A percentile compares a stretch with the other conserved stretches of the same genome.
phyloP scores from a whole-genome alignment of 2,797 vertebrate genomes.

The Lindbergichthys nudifrons region DNA sequence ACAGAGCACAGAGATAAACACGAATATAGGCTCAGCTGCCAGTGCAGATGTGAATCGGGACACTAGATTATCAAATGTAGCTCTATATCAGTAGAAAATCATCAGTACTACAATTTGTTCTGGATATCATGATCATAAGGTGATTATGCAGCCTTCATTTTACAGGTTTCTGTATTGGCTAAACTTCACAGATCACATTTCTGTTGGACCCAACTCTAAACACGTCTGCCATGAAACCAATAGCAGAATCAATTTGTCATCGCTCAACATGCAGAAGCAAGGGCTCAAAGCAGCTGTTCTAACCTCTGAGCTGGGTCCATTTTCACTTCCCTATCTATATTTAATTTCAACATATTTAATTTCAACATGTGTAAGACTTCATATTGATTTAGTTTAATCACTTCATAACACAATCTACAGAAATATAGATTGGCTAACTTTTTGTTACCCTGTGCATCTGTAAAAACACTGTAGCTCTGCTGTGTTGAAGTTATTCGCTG shows the following conservation, averaged over 20 bases:
- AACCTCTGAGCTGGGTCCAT: constrained; percentile 45
- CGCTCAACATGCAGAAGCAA: constrained; percentile 35
- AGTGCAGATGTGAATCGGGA: constrained; percentile 61
- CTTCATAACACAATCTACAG: constrained; percentile 30
- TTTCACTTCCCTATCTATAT: constrained; percentile 46
- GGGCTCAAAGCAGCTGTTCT: constrained; percentile 40
- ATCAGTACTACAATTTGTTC: constrained; percentile 30
- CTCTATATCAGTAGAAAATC: constrained; percentile 57
- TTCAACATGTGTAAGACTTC: constrained; percentile 26
- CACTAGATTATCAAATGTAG: constrained; percentile 68
- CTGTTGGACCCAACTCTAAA: constrained; percentile 39
- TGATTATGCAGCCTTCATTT: constrained; percentile 43
- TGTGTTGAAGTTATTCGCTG: constrained; percentile 27
- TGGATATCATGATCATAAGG: constrained; percentile 41
- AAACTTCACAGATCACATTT: constrained; percentile 39
- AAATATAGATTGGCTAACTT: constrained; percentile 5
- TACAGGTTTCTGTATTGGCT: constrained; percentile 23
- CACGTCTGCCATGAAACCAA: constrained; percentile 46
- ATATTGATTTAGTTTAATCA: constrained; percentile 48
- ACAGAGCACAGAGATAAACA: constrained; percentile 71
- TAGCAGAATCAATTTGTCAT: constrained; percentile 55
- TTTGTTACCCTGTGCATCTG: neutral
- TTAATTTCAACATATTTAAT: constrained; percentile 44
- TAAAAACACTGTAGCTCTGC: neutral
- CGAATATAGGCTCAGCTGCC: constrained; percentile 71